phyloP scores from a whole-genome alignment of 2,888 invertebrate species.

The Philhelius pedissequus region DNA sequence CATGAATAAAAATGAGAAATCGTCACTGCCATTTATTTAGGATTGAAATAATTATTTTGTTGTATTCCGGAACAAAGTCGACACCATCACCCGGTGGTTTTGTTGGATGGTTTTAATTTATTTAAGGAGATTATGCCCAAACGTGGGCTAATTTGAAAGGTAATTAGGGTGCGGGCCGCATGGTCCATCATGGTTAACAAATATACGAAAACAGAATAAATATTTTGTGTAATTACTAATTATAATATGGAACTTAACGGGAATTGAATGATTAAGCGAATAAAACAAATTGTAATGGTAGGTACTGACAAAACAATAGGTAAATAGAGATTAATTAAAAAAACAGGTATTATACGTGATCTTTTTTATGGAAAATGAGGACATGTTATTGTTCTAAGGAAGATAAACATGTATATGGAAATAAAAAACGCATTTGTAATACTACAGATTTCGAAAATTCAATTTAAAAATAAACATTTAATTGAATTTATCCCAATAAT shows the following conservation, averaged over 20 bases:
- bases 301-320: constrained; percentile 1
- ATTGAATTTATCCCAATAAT: no score
- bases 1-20: constrained; percentile 58
- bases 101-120: constrained; percentile 51
- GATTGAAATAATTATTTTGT: constrained; percentile 39
- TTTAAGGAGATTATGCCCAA: constrained; percentile 60
- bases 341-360: not conserved
- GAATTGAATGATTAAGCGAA: not conserved
- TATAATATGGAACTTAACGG: constrained; percentile 3
- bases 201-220: not conserved
- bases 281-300: constrained; percentile 2
- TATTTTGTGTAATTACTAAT: constrained; percentile 14
- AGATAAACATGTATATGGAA: no score
- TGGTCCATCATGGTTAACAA: constrained; percentile 27
- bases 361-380: not conserved
- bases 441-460: no score
- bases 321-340: not conserved
- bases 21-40: constrained; percentile 48
- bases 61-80: not conserved
- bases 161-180: constrained; percentile 39
- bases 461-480: no score
- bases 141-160: constrained; percentile 53
- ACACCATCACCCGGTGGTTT: constrained; percentile 8
- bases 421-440: no score
- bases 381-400: not conserved